Percentiles rank a stretch among this genome's conserved stretches.
These are phyloP conservation scores for Xestia xanthographa DNA, from an alignment of 2,888 invertebrate species.

Conservation along the genomic window DNA sequence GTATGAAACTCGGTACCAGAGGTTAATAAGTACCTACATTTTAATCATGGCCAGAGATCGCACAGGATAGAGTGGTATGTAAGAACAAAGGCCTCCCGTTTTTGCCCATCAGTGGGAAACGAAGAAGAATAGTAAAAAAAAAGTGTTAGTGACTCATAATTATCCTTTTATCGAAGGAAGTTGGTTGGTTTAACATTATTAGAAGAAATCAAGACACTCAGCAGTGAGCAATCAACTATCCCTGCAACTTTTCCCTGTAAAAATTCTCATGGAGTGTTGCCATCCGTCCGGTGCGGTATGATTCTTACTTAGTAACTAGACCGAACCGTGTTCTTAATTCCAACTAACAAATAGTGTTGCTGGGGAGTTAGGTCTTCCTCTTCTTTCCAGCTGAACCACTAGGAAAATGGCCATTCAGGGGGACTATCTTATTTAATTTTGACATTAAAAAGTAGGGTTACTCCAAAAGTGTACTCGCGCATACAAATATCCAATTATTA, in stretches of 20 bases:
- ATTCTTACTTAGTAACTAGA: background rate
- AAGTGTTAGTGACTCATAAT: too few relatives aligned
- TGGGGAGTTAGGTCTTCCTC: background rate
- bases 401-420: background rate
- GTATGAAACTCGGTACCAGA: constrained; percentile 6
- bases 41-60: background rate
- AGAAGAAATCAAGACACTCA: background rate
- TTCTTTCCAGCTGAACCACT: background rate
- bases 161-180: background rate
- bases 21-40: constrained; percentile 9
- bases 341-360: background rate
- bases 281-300: too few relatives aligned
- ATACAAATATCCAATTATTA: background rate
- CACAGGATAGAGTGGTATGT: background rate
- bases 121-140: too few relatives aligned
- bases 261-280: background rate
- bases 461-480: background rate
- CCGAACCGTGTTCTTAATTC: background rate
- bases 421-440: background rate
- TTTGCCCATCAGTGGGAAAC: background rate
- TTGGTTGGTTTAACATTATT: background rate
- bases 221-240: background rate
- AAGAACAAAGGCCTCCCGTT: background rate
- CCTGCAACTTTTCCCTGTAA: background rate
- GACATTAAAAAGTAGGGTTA: background rate